Conservation (phyloP, 53 echinoderm and acorn worm species). For the Actinopyga echinites region DNA sequence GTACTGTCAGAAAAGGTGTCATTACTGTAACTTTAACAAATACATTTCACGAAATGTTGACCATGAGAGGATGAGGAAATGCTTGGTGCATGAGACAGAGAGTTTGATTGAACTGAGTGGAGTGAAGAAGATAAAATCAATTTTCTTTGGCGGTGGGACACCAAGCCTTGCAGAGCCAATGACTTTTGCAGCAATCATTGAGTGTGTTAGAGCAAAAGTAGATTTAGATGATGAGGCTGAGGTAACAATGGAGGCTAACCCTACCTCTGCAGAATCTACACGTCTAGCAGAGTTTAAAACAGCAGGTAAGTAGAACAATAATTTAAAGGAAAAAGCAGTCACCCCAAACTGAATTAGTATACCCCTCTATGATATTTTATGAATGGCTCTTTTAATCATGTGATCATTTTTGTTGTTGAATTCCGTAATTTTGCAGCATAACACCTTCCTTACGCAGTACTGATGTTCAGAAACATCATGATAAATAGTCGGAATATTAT, state of each 20-base stretch:
- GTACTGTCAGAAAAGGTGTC: slow-evolving; percentile 83
- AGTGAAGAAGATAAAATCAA: slow-evolving; percentile 64
- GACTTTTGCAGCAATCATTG: slow-evolving; percentile 66
- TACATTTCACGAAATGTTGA: slow-evolving; percentile 67
- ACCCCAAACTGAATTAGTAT: too few relatives aligned
- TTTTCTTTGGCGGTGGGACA: slow-evolving; percentile 97
- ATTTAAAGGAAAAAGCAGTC: too few relatives aligned
- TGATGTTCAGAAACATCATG: too few relatives aligned
- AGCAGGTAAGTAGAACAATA: slow-evolving; percentile 37
- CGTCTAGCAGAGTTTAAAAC: slow-evolving; percentile 73
- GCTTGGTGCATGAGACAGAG: slow-evolving; percentile 64
- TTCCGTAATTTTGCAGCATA: too few relatives aligned
- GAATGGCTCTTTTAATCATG: too few relatives aligned
- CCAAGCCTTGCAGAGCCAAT: slow-evolving; percentile 82
- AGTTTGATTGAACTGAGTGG: slow-evolving; percentile 71
- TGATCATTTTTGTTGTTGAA: too few relatives aligned
- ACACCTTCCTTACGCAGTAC: too few relatives aligned
- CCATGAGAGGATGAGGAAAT: slow-evolving; percentile 69
- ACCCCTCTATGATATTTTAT: too few relatives aligned
- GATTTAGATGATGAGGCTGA: slow-evolving; percentile 64
- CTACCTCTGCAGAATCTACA: slow-evolving; percentile 68
- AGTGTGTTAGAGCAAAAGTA: slow-evolving; percentile 54
- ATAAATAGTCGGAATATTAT: too few relatives aligned
- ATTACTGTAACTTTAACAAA: slow-evolving; percentile 99
- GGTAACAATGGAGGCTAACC: slow-evolving; percentile 91